Evolutionary conservation across 2,113 vertebrate species (phyloP).

Genomic region (Merops nubicus): DNA sequence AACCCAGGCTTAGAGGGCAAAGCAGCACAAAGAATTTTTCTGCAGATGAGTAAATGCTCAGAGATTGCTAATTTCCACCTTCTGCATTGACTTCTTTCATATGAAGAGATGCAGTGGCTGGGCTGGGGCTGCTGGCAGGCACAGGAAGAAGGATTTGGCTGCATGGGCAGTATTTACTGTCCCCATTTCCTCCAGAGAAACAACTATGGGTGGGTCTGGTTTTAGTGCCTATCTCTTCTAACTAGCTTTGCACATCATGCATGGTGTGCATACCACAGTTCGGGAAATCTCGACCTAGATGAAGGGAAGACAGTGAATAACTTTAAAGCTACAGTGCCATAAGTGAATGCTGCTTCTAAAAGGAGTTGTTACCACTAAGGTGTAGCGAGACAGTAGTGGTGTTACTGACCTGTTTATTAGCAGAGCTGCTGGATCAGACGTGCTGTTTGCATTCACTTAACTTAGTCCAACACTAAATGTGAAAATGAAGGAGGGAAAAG

Average conservation of each 20-base stretch:
- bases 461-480: background rate
- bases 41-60: background rate
- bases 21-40: background rate
- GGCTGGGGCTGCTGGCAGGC: background rate
- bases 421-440: background rate
- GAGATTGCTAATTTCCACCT: background rate
- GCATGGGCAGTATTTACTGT: conserved; percentile 1
- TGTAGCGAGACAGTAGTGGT: background rate
- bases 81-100: background rate
- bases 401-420: background rate
- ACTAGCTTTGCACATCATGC: background rate
- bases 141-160: background rate
- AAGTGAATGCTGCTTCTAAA: background rate
- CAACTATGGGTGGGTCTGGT: background rate
- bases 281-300: background rate
- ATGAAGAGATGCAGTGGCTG: background rate
- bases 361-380: background rate
- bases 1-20: background rate
- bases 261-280: background rate
- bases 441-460: background rate
- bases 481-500: background rate
- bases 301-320: background rate
- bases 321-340: background rate
- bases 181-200: background rate
- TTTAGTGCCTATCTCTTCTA: fast-evolving